These are phyloP conservation scores for Hoplostethus atlanticus DNA, from an alignment of 2,797 vertebrate genomes.

Conservation along the genomic window DNA sequence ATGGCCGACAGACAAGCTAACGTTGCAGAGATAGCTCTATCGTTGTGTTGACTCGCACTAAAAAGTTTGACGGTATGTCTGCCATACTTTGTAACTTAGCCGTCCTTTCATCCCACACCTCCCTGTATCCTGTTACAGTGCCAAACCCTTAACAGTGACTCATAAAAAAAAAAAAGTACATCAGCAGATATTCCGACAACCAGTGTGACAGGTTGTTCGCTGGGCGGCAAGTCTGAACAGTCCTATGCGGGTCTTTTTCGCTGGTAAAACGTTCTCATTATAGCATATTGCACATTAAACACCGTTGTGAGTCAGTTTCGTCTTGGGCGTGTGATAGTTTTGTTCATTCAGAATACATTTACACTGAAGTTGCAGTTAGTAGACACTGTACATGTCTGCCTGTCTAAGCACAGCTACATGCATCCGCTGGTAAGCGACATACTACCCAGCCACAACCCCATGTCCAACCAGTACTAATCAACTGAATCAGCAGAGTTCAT, in stretches of 20 bases:
- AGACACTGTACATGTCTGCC: constrained; percentile 15
- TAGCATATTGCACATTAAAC: no score
- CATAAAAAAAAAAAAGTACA: constrained; percentile 27
- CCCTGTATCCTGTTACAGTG: constrained; percentile 31
- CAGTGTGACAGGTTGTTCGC: constrained; percentile 78
- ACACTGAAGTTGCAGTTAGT: neutral
- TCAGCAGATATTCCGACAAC: constrained; percentile 67
- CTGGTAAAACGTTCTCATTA: no score
- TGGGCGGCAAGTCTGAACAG: constrained; percentile 63
- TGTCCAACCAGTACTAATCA: constrained; percentile 41
- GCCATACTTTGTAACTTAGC: neutral
- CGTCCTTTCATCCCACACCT: neutral
- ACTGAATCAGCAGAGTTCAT: neutral
- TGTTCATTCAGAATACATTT: neutral
- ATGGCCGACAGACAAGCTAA: constrained; percentile 18
- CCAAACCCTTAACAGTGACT: constrained; percentile 45
- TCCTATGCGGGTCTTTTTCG: constrained; percentile 1
- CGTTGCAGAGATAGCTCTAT: accelerated
- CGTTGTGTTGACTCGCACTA: neutral
- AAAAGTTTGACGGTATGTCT: constrained; percentile 2
- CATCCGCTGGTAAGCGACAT: constrained; percentile 40
- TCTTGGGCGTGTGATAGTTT: no score
- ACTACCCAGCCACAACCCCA: constrained; percentile 46
- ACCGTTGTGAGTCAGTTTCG: no score
- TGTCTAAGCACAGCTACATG: constrained; percentile 22